Evolutionary conservation across 2,113 vertebrate genomes (phyloP), one percentile per base, ranked within the genome.

Genomic region (Dromiciops gliroides): DNA sequence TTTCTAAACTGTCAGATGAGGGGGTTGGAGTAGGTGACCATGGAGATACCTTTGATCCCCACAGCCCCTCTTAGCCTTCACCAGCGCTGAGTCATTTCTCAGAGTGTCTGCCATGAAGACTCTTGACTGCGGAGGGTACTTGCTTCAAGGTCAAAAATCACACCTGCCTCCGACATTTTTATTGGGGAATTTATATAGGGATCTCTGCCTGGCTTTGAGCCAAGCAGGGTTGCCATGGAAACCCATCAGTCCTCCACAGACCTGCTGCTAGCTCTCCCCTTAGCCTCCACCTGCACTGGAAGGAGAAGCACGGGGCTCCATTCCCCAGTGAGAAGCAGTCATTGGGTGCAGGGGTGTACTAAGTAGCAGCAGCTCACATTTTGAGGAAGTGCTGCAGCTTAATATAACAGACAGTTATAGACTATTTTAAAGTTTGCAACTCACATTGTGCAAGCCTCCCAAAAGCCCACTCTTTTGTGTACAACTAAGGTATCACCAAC

Each of bases 181-280:
- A 95, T 26, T 67, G 93, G 92, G 93, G 95, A 95, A 94, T 96
- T 92, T 95, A 94, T 96, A 97, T 95, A 95, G 95, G 94, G 96
- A 96, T 96, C 91, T 96, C 67, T 83, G 67, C 28, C 67, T 95
- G 75, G 95, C 89, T 95, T 53, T 24, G 0, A 56, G 92, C 93
- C 97, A 98, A 94, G 93, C 91, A 95, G 97, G 89, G 98, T 98
- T 98, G 97, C 98, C 97, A 98, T 98, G 98, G 98, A 98, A 99
- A 99, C 98, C 93, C 48, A 94, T 98, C 97, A 96, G 98, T 98
- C 95, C 95, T 47, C 91, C 51, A 90, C 16, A 92, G 97, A 93
- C 98, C 97, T 97, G 95, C 96, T 97, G 96, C 93, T 94, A 89
- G 91, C 0, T 89, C 92, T 93, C 60, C 44, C 28, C 92, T n/a